These are phyloP conservation scores for Acanthis flammea DNA, from an alignment of 2,797 vertebrate genomes.

Conservation along the genomic window DNA sequence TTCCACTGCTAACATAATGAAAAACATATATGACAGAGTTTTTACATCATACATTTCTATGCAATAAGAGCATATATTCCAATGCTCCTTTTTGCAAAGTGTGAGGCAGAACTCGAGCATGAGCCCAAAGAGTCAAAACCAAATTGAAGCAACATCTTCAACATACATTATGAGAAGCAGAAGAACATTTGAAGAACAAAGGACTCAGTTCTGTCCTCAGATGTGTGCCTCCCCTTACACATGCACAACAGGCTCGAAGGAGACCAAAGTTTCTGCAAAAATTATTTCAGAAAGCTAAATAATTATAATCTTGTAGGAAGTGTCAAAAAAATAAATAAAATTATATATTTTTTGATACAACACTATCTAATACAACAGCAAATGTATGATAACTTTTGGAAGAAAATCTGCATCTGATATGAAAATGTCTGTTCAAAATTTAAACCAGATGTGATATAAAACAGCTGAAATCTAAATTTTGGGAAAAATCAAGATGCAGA, in stretches of 20 bases:
- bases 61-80: background rate
- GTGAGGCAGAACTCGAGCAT: background rate
- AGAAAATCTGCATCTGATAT: slow-evolving; percentile 41
- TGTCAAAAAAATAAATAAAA: background rate
- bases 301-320: background rate
- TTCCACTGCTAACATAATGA: slow-evolving; percentile 2
- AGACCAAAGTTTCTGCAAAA: background rate
- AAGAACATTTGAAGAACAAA: background rate
- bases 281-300: background rate
- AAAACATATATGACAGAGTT: background rate
- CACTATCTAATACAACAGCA: background rate
- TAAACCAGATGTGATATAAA: slow-evolving; percentile 70
- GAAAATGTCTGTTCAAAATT: slow-evolving; percentile 23
- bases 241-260: background rate
- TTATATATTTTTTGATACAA: slow-evolving; percentile 14
- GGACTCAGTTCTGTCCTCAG: background rate
- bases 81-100: background rate
- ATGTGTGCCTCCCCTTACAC: background rate
- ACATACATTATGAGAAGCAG: background rate
- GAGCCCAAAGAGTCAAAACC: background rate
- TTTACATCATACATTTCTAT: background rate
- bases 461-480: slow-evolving; percentile 70
- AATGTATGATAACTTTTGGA: background rate
- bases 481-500: slow-evolving; percentile 32
- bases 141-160: background rate